Conservation (phyloP, 2,888 invertebrate genomes). For the Platynereis dumerilii region DNA sequence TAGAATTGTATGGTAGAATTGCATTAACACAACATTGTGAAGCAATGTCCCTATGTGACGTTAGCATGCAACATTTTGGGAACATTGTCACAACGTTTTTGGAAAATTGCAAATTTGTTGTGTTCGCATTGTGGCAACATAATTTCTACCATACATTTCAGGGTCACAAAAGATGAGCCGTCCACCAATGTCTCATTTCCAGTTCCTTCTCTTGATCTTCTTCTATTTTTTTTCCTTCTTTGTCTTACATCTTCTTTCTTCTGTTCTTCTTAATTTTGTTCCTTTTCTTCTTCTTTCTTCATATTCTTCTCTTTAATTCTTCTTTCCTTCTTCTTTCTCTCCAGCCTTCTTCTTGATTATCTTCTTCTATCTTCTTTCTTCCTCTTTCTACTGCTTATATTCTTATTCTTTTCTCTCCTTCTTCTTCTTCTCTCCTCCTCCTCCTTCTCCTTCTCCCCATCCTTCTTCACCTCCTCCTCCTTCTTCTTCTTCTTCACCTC, state of each 20-base stretch:
- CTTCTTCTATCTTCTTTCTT: constrained; percentile 5
- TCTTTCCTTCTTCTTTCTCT: background rate
- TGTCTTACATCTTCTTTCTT: background rate
- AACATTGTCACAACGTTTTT: too few species aligned
- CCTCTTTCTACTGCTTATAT: constrained; percentile 11
- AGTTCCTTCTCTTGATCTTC: background rate
- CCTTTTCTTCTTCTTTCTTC: constrained; percentile 8
- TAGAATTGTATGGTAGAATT: too few species aligned
- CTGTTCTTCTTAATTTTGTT: background rate
- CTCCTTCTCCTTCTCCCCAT: constrained; percentile 8
- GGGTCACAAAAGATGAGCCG: too few species aligned
- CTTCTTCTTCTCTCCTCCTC: constrained; percentile 8
- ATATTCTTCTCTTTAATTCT: constrained; percentile 5
- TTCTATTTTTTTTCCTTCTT: constrained; percentile 5
- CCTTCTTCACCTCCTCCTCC: background rate
- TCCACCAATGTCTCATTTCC: too few species aligned
- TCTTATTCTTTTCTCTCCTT: background rate
- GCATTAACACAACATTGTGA: too few species aligned
- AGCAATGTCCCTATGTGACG: too few species aligned
- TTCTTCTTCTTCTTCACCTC: background rate
- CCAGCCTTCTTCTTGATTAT: background rate
- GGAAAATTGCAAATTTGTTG: too few species aligned
- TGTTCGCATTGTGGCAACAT: too few species aligned
- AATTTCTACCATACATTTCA: too few species aligned
- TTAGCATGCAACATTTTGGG: too few species aligned